phyloP scores from a whole-genome alignment of 2,113 vertebrate species.

The Neodontobutis hainanensis region DNA sequence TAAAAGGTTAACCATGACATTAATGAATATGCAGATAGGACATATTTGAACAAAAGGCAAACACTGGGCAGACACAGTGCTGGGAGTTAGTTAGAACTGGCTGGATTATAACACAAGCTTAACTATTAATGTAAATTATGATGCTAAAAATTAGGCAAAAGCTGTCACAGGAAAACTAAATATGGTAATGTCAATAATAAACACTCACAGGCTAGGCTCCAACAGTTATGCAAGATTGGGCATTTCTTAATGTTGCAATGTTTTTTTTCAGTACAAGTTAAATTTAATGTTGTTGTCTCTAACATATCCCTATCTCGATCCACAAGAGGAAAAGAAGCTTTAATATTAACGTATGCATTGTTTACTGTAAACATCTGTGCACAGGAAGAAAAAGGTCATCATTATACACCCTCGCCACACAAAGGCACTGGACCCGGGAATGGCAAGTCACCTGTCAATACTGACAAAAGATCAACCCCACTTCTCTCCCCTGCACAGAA shows the following conservation, averaged over 20 bases:
- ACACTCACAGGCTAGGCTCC: no score
- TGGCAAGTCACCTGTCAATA: slow-evolving; percentile 1
- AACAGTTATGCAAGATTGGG: no score
- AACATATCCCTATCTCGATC: not conserved
- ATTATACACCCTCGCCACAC: not conserved
- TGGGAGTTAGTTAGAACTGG: not conserved
- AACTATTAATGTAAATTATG: not conserved
- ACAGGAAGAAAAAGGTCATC: slow-evolving; percentile 1
- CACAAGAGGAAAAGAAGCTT: not conserved
- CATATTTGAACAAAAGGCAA: no score
- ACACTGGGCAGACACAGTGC: no score
- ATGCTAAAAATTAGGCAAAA: not conserved
- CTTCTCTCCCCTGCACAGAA: not conserved
- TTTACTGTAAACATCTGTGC: slow-evolving; percentile 9
- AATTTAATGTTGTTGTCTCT: not conserved
- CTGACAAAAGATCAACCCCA: slow-evolving; percentile 6
- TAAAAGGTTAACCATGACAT: no score
- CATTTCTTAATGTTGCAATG: no score
- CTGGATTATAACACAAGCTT: not conserved
- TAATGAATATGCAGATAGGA: no score
- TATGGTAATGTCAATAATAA: no score
- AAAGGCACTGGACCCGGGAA: not conserved
- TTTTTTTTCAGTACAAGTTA: no score
- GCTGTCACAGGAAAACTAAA: not conserved
- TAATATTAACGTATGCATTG: slow-evolving; percentile 11